Evolutionary conservation across 2,888 invertebrate species (phyloP).

Genomic region (Drosophila recens): DNA sequence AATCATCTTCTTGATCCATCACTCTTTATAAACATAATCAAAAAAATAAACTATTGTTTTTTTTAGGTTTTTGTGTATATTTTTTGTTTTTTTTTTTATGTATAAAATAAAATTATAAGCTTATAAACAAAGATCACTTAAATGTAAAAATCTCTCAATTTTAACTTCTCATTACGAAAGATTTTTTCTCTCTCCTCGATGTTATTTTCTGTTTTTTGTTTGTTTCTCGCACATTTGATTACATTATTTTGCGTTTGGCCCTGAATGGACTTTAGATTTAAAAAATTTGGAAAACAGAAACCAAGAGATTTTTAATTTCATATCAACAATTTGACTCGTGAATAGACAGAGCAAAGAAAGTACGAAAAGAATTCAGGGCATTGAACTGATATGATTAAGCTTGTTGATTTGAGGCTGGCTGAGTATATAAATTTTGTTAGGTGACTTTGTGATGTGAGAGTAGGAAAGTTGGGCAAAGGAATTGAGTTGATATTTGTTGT

Average conservation of each 20-base stretch:
- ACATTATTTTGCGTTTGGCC: slow-evolving; percentile 39
- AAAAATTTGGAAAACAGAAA: slow-evolving; percentile 49
- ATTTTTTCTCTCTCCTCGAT: slow-evolving; percentile 71
- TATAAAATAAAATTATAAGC: slow-evolving; percentile 84
- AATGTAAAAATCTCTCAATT: slow-evolving; percentile 83
- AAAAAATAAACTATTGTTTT: slow-evolving; percentile 16
- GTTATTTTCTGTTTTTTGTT: slow-evolving; percentile 63
- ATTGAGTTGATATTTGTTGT: slow-evolving; percentile 62
- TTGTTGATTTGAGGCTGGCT: slow-evolving; percentile 50
- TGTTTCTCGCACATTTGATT: slow-evolving; percentile 47
- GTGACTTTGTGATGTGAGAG: slow-evolving; percentile 61
- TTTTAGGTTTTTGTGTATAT: slow-evolving; percentile 69
- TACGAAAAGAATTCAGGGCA: slow-evolving; percentile 34
- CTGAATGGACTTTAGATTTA: slow-evolving; percentile 30
- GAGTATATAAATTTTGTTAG: slow-evolving; percentile 55
- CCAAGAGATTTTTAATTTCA: slow-evolving; percentile 28
- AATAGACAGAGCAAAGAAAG: slow-evolving; percentile 30
- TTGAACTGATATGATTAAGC: slow-evolving; percentile 43
- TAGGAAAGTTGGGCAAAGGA: slow-evolving; percentile 56
- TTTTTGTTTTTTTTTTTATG: slow-evolving; percentile 69
- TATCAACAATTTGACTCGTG: slow-evolving; percentile 60
- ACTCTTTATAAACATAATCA: background rate
- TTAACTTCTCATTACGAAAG: slow-evolving; percentile 69
- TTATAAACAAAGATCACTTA: slow-evolving; percentile 85
- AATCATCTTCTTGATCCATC: background rate